Percentiles rank a stretch among this genome's conserved stretches.
Conservation (phyloP, 2,797 vertebrate genomes). For the Sphenodon punctatus region DNA sequence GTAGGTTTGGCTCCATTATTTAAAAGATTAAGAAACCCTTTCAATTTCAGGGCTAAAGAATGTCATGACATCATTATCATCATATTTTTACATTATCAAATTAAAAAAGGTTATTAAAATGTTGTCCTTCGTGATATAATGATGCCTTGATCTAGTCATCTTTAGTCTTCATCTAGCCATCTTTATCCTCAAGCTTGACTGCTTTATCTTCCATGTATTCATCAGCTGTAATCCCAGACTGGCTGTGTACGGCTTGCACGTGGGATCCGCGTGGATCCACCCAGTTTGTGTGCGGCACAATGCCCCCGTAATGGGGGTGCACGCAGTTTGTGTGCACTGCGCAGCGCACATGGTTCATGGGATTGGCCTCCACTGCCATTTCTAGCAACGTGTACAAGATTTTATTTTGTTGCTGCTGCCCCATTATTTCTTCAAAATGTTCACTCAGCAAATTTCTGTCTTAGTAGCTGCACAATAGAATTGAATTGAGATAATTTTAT, state of each 20-base stretch:
- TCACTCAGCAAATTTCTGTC: not conserved
- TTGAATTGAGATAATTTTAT: not conserved
- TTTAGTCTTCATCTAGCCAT: no score
- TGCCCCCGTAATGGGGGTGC: no score
- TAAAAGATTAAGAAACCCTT: slow-evolving; percentile 56
- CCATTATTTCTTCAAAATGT: slow-evolving; percentile 1
- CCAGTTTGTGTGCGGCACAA: no score
- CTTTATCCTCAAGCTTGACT: no score
- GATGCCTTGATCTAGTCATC: slow-evolving; percentile 40
- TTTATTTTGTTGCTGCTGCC: not conserved
- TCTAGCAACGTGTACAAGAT: not conserved
- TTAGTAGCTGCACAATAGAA: not conserved
- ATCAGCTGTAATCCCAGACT: no score
- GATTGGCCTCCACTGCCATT: not conserved
- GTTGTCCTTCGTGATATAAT: slow-evolving; percentile 42
- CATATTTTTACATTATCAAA: slow-evolving; percentile 54
- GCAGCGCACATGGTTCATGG: no score
- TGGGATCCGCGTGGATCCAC: no score
- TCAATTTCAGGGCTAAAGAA: slow-evolving; percentile 50
- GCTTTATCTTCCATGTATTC: no score
- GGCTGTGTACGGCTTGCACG: no score
- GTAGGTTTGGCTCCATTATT: slow-evolving; percentile 36
- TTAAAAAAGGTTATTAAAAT: slow-evolving; percentile 66
- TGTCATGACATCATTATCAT: slow-evolving; percentile 53
- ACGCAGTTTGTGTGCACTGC: no score